Base-by-base conservation (phyloP, 1,140 invertebrate genomes). In the Drosophila parvula region DNA sequence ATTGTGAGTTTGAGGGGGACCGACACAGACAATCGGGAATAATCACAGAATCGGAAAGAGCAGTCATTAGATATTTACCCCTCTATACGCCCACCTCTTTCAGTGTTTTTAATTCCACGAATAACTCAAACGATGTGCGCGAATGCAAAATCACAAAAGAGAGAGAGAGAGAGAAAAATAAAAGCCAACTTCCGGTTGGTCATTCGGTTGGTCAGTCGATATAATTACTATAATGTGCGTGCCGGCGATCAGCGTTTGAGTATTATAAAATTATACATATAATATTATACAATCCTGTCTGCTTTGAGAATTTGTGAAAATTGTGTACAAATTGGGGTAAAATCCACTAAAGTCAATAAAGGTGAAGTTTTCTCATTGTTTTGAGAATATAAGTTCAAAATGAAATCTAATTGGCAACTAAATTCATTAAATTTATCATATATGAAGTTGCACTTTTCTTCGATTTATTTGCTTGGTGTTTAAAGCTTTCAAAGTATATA, bases 161-260 rank as follows among this genome's bases (percentile, higher is more conserved):
- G 11, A 45, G 27, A 14, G 22, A 58, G 34, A 45, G 44, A 28
- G 22, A 32, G 57, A 22, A 40, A 44, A 78, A 68, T 58, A 69
- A 70, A 85, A 76, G 75, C 58, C 60, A 69, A 88, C 79, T 83
- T 86, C 83, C 83, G 83, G 83, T 64, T 69, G 60, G 78, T 63
- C 78, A 77, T 43, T 51, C 62, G 55, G 68, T 68, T 70, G 70
- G 70, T 47, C 77, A 84, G 65, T 57, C 64, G 53, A 68, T 61
- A 68, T 79, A 83, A 83, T 88, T 69, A 68, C 61, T 82, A 48
- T 79, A 88, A 88, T 86, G 83, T 88, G 71, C 83, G 76, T 88
- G 83, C 71, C 45, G 53, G 51, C 32, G 62, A 59, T 73, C 62
- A 58, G 18, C 61, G 47, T 79, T 83, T 86, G 76, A 63, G 67